Evolutionary conservation across 2,113 vertebrate species (phyloP), one percentile per base, ranked within the genome.

Genomic region (Triplophysa tibetana): DNA sequence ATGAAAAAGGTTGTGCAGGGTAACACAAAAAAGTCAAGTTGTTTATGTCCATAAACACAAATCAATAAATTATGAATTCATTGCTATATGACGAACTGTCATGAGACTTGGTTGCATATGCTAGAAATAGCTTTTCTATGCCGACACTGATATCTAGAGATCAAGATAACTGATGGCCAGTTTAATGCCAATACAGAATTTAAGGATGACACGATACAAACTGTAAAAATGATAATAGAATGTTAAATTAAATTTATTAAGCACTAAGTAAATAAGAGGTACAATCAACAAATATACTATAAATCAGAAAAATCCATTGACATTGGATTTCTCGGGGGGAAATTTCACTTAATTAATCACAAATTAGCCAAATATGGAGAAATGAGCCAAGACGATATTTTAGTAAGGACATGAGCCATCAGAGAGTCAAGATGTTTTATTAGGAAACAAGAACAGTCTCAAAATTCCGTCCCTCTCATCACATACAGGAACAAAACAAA

Each of bases 401-500:
- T 45, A 12, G 43, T 45, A 12, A 33, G 16, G 2, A 19, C 33
- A 26, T 54, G 52, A 70, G 24, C 48, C 21, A 70, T n/a, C 16
- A 70, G 45, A 70, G 24, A 33, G 16, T 70, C 16, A 29, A 23
- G 9, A 70, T 19, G 68, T 19, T 70, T 33, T 1, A 13, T 19
- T 12, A 54, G 17, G 68, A 70, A 14, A 81, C 83, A 26, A 79
- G 24, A 3, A 65, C 64, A 67, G 78, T 75, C 69, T 83, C 81
- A 72, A 50, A n/a, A 24, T 84, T 81, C 62, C 1, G 8, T 48
- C 80, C 64, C 26, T 56, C 77, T 79, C 65, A 65, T 89, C 76
- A 83, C 84, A 88, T 73, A 67, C 69, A 89, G 45, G 79, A 84
- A 91, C 83, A 90, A 90, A 89, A 74, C 85, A 50, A 67, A 82